Base-by-base conservation (phyloP, 2,113 vertebrate species). In the Dipodomys merriami region DNA sequence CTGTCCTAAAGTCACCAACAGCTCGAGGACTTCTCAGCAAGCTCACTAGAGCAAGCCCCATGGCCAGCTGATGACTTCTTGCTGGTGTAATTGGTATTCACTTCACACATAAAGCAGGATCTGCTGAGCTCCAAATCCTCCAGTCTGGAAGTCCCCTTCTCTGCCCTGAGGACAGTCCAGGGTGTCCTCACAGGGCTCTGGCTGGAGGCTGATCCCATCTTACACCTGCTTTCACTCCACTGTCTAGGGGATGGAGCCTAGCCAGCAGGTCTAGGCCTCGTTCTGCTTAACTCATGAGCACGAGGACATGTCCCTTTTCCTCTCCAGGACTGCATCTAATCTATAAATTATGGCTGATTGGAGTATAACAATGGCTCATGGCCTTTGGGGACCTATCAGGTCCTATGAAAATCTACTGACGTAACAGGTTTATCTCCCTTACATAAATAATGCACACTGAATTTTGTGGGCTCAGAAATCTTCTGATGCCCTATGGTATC, bases 1-100 rank as follows among this genome's bases (percentile, higher is more conserved):
- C 46, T 83, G 49, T 65, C 83, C 83, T 19, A 23, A n/a, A 84
- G 72, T 86, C 67, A 71, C 25, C 91, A 60, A 46, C 9, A 68
- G 12, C 5, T 73, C 19, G 7, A 18, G 77, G 10, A 49, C 8
- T 74, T 83, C 76, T 11, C 83, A n/a, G 68, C 27, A 44, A 93
- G 68, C 46, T 81, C 82, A 77, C 39, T 27, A 16, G 25, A 53
- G 60, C 27, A 62, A 53, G 27, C 57, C 22, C 35, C 1, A 2
- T 11, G 19, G 46, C 46, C 53, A 65, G 30, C 29, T 84, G 81
- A 2, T 39, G 73, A 83, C 30, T 64, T 71, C 84, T 73, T n/a
- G 35, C 19, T 4, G 7, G 35, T 9, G 49, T n/a, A 74, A 22
- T 88, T 67, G 79, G 25, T 73, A 44, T 76, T 25, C 33, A 33